Conservation (phyloP, 2,888 invertebrate genomes). For the Cerceris ruficornis region DNA sequence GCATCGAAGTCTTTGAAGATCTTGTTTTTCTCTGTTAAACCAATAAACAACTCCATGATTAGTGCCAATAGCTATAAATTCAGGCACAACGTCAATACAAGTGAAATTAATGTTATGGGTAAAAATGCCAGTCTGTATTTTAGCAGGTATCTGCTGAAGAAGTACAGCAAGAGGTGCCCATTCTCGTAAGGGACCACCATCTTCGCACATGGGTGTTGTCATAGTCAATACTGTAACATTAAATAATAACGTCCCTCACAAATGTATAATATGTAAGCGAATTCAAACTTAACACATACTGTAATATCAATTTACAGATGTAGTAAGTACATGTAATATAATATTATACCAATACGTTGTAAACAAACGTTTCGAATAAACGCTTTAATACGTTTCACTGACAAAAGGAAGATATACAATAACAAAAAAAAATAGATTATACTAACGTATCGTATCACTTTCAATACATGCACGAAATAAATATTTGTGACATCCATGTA, state of each 20-base stretch:
- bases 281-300: neutral
- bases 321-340: neutral
- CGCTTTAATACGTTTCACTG: neutral
- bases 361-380: neutral
- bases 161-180: conserved; percentile 91
- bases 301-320: neutral
- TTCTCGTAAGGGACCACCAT: conserved; percentile 84
- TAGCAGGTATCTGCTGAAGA: conserved; percentile 89
- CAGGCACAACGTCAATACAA: conserved; percentile 91
- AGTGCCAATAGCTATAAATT: conserved; percentile 92
- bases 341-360: neutral
- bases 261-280: neutral
- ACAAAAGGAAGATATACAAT: neutral
- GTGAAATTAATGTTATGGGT: conserved; percentile 89
- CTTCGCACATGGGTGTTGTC: conserved; percentile 79
- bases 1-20: conserved; percentile 89
- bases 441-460: neutral
- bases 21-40: conserved; percentile 90
- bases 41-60: conserved; percentile 94
- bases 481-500: conserved; percentile 1
- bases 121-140: conserved; percentile 89
- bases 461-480: neutral
- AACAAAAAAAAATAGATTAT: neutral
- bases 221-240: conserved; percentile 57
- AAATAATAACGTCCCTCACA: conserved; percentile 1